Base-by-base conservation (phyloP, 2,797 vertebrate genomes). In the Girardinus metallicus region DNA sequence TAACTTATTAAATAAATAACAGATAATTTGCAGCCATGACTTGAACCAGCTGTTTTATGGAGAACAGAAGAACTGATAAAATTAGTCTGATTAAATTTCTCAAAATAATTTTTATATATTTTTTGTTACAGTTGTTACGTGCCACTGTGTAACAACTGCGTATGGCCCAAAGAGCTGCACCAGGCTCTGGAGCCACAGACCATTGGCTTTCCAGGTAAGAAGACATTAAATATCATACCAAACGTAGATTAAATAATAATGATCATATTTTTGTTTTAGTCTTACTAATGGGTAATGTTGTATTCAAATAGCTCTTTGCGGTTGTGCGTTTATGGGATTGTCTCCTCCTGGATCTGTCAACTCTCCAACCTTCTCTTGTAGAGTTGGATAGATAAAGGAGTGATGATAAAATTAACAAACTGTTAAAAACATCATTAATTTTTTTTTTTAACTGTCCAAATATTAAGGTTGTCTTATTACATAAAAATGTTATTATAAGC, bases 401-500 rank as follows among this genome's bases (percentile, higher is more conserved):
- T 29, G 55, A 57, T 57, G 26, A 57, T 57, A 29, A 57, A 57
- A 57, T 57, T 5, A 29, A 13, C 11, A 57, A 57, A 8, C 41
- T 60, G 23, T 57, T 57, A 46, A 60, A 60, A 60, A 26, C 29
- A 16, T 60, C 26, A 13, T 12, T 53, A 34, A 53, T 13, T 5
- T 9, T 34, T 16, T 72, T 60, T 71, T 60, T 74, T 5, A 74
- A 34, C 29, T 21, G 68, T 85, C n/a, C 43, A 5, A 81, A 43
- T 62, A 75, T 66, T 51, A 74, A 77, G 64, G n/a, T 72, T 31
- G 36, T 80, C 70, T 51, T 75, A 15, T 46, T 77, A 36, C 49
- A 68, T 73, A 79, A 77, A 71, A 72, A 82, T 53, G 21, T 26
- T 62, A 41, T 55, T 55, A 43, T 77, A 51, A 62, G 26, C 70